Percentiles rank a stretch among this genome's conserved stretches.
These are phyloP conservation scores for Nyctereutes procyonoides DNA, from an alignment of 2,113 vertebrate genomes.

Conservation along the genomic window DNA sequence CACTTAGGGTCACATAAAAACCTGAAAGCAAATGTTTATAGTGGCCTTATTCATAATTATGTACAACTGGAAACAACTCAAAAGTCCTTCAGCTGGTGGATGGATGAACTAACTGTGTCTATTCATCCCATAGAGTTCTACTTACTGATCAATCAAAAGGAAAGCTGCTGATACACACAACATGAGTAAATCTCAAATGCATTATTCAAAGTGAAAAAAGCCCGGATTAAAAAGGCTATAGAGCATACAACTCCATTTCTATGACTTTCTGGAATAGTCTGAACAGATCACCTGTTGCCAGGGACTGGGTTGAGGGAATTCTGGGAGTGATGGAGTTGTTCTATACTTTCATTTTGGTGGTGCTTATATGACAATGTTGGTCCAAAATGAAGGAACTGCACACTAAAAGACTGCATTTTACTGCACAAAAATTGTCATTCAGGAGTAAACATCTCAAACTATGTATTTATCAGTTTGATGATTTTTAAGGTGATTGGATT, in stretches of 20 bases:
- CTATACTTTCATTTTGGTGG: not conserved
- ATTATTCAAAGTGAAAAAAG: not conserved
- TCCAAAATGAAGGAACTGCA: not conserved
- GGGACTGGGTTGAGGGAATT: not conserved
- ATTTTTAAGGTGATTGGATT: not conserved
- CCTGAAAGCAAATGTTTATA: not conserved
- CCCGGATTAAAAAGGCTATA: not conserved
- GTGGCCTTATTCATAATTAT: not conserved
- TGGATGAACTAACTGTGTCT: not conserved
- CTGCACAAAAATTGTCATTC: not conserved
- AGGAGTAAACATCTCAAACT: not conserved
- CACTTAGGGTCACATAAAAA: not conserved
- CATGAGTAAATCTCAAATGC: not conserved
- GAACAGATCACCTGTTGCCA: not conserved
- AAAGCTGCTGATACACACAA: not conserved
- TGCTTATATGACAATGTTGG: not conserved
- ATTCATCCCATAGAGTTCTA: accelerated
- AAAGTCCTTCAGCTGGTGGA: not conserved
- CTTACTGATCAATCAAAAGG: not conserved
- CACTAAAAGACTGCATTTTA: not conserved
- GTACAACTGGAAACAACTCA: not conserved
- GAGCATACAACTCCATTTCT: no score
- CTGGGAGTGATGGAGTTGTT: not conserved
- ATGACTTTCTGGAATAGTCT: not conserved
- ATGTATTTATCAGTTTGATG: not conserved